Conservation (phyloP, 2,113 vertebrate species). For the Phyllostomus discolor region DNA sequence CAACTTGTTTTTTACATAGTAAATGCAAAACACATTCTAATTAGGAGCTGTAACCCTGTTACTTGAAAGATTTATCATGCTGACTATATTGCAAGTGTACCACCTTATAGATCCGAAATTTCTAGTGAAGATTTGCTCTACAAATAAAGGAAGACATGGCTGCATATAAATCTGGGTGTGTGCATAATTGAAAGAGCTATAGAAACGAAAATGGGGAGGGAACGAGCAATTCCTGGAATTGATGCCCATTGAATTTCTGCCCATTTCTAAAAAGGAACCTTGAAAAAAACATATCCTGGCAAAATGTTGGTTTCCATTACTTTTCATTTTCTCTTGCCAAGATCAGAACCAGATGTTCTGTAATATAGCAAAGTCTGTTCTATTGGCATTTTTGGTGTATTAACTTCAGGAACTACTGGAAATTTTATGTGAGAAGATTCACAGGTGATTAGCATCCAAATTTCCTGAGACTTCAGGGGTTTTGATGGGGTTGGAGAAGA, state of each 20-base stretch:
- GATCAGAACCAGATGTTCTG: conserved; percentile 77
- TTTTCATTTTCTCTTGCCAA: conserved; percentile 74
- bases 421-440: conserved; percentile 73
- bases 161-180: conserved; percentile 63
- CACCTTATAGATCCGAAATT: conserved; percentile 79
- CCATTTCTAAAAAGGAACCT: conserved; percentile 76
- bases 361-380: conserved; percentile 72
- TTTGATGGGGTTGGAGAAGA: conserved; percentile 50
- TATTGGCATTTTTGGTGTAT: conserved; percentile 69
- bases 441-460: conserved; percentile 70
- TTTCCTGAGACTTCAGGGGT: conserved; percentile 54
- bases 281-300: conserved; percentile 69
- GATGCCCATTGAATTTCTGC: conserved; percentile 73
- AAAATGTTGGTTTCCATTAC: conserved; percentile 75
- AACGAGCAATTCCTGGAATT: conserved; percentile 68
- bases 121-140: conserved; percentile 31
- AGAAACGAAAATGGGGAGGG: conserved; percentile 62
- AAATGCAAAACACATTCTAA: conserved; percentile 77
- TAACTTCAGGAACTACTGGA: conserved; percentile 73
- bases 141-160: conserved; percentile 53
- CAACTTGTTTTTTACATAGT: conserved; percentile 75
- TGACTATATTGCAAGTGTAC: conserved; percentile 61
- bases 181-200: conserved; percentile 67
- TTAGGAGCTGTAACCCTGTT: conserved; percentile 79
- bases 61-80: conserved; percentile 68